Evolutionary conservation across 2,888 invertebrate genomes (phyloP), one percentile per base, ranked within the genome.

Genomic region (Gisinianus flammeolus): DNA sequence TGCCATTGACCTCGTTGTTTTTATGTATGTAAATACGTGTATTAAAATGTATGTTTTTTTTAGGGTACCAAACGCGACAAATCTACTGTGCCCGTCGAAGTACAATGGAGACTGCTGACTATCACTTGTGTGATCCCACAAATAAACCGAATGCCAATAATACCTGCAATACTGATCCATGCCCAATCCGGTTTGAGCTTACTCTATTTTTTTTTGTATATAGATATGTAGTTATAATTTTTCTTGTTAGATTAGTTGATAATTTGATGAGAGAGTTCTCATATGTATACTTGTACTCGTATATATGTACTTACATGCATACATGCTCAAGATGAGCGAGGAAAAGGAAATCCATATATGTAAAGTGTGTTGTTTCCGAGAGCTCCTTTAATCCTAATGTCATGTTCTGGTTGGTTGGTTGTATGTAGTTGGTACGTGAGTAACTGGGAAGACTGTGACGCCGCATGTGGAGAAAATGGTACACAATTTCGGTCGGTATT

Each of bases 391-490:
- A n/a, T n/a, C n/a, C n/a, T n/a, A n/a, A n/a, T n/a, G n/a, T n/a
- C n/a, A n/a, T n/a, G n/a, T n/a, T n/a, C n/a, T n/a, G n/a, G n/a
- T n/a, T n/a, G 68, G 19, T 24, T 33, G 33, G 16, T 33, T 31
- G 5, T 12, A 22, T 28, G 28, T 26, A 71, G 86, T 77, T 97
- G 97, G 97, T 90, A 91, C 31, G 90, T 90, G 69, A 91, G 92
- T 2, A 89, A 90, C 58, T 97, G 97, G 97, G 90, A 91, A 0
- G 89, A 91, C 56, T 97, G 97, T 87, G 93, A 93, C 62, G 91
- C 91, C 81, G 91, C 91, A 1, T 97, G 97, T 86, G 96, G 96
- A 6, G 89, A 90, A 30, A 70, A 64, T 75, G 81, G 72, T 75
- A 79, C 75, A 72, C 87, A 88, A 83, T 87, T 86, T 84, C 85